phyloP scores from a whole-genome alignment of 2,797 vertebrate species.

The Oreochromis mossambicus region DNA sequence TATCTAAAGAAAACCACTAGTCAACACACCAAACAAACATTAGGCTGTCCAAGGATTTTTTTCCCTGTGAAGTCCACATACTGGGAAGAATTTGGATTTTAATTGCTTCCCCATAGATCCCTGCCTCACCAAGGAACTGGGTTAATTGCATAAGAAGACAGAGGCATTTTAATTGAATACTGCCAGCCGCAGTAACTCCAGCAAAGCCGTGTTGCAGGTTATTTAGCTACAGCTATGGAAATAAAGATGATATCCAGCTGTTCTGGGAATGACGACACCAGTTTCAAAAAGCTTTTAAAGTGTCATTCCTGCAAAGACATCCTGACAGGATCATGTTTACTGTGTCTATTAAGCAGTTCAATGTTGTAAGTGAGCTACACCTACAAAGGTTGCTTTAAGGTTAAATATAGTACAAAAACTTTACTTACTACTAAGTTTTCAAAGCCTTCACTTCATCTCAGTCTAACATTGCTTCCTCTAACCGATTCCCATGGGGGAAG shows the following conservation, averaged over 20 bases:
- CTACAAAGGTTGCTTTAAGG: conserved; percentile 1
- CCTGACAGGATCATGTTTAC: background rate
- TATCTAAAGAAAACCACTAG: conserved; percentile 24
- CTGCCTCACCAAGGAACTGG: conserved; percentile 56
- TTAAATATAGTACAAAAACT: background rate
- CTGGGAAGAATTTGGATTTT: conserved; percentile 57
- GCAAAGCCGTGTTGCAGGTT: conserved; percentile 7
- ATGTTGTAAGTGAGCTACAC: background rate
- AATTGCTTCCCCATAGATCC: conserved; percentile 76
- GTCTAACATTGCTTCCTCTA: background rate
- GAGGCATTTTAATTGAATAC: conserved; percentile 44
- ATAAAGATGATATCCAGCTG: background rate
- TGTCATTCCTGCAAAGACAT: background rate
- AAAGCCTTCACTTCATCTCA: background rate
- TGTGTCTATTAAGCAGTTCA: background rate
- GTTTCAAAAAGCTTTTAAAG: conserved; percentile 30
- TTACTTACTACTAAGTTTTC: background rate
- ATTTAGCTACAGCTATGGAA: background rate
- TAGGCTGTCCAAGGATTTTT: conserved; percentile 30
- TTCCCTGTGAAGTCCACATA: conserved; percentile 41
- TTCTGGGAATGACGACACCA: background rate
- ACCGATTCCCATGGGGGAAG: background rate
- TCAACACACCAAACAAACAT: conserved; percentile 19
- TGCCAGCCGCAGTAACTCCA: conserved; percentile 44
- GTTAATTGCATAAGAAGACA: conserved; percentile 69